Conservation (phyloP, 2,797 vertebrate genomes). For the Chiroxiphia lanceolata region DNA sequence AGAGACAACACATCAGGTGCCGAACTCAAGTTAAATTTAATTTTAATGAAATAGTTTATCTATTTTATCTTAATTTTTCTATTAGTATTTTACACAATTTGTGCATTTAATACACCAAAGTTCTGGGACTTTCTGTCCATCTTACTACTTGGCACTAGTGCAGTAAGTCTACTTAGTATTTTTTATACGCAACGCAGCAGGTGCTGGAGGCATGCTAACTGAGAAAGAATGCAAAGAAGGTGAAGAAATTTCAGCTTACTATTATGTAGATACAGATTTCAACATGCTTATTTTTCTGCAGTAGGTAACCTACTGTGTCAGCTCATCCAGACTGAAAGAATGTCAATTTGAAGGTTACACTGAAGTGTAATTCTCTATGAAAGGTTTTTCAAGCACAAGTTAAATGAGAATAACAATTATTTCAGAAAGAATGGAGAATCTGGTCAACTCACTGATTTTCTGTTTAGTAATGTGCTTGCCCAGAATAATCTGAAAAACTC, state of each 20-base stretch:
- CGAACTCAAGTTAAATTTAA: neutral
- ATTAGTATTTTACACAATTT: neutral
- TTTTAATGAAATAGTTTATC: neutral
- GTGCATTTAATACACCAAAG: neutral
- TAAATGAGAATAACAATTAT: neutral
- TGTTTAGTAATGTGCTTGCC: neutral
- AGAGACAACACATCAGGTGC: neutral
- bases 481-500: neutral
- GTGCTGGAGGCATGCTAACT: neutral
- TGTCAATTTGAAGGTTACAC: neutral
- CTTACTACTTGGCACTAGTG: neutral
- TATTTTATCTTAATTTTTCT: neutral
- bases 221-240: neutral
- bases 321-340: neutral
- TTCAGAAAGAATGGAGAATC: neutral
- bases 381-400: neutral
- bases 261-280: neutral
- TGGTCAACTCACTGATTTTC: neutral
- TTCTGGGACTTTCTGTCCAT: neutral
- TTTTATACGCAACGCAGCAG: neutral
- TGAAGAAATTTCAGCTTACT: neutral
- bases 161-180: neutral
- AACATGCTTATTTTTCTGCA: neutral
- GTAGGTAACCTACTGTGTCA: neutral
- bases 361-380: neutral